Percentiles rank a stretch among this genome's conserved stretches.
Conservation (phyloP, 1,140 invertebrate species). For the Limonius californicus region DNA sequence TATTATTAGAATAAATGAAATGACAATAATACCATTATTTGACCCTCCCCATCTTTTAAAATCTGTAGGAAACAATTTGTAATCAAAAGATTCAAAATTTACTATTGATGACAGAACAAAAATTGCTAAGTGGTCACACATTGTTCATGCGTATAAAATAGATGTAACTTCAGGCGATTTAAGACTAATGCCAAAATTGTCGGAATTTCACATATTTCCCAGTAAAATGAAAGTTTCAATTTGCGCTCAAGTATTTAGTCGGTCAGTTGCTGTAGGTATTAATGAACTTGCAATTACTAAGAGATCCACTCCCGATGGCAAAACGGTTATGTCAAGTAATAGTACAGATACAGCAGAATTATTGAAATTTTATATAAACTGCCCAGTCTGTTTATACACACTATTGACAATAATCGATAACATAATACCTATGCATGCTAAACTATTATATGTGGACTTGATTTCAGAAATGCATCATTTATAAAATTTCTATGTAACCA, state of each 20-base stretch:
- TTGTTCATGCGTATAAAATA: constrained; percentile 10
- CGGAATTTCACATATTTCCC: constrained; percentile 21
- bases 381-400: too few relatives aligned
- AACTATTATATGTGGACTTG: too few relatives aligned
- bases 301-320: background rate
- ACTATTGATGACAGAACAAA: constrained; percentile 3
- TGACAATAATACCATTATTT: constrained; percentile 2
- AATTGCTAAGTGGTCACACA: constrained; percentile 25
- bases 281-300: background rate
- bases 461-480: too few relatives aligned
- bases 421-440: too few relatives aligned
- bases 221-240: constrained; percentile 18
- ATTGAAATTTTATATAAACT: background rate
- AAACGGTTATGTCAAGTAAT: background rate
- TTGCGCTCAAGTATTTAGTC: constrained; percentile 10
- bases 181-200: constrained; percentile 17
- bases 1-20: background rate
- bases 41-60: constrained; percentile 16
- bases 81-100: constrained; percentile 23
- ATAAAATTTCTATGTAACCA: too few relatives aligned
- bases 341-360: constrained; percentile 22
- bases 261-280: constrained; percentile 1
- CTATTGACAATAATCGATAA: too few relatives aligned
- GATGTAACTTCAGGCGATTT: constrained; percentile 10
- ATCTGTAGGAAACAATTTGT: constrained; percentile 21